Evolutionary conservation across 1,140 invertebrate genomes (phyloP).

Genomic region (Mactra quadrangularis): DNA sequence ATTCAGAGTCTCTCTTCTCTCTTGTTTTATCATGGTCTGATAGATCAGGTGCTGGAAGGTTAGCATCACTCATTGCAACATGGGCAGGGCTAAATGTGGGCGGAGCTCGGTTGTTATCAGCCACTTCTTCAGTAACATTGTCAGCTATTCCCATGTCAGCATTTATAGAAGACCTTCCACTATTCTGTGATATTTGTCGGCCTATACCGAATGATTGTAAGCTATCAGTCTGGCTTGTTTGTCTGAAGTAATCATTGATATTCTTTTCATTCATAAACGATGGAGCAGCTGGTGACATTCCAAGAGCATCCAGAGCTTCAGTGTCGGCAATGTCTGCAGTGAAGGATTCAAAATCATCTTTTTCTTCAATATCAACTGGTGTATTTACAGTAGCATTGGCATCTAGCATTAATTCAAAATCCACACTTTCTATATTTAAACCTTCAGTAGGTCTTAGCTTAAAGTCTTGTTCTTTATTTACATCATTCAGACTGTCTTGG

Average conservation of each 20-base stretch:
- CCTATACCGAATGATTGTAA: background rate
- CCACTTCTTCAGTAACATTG: constrained; percentile 14
- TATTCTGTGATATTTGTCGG: constrained; percentile 43
- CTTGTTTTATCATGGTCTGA: background rate
- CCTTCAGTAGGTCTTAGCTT: background rate
- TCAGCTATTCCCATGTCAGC: background rate
- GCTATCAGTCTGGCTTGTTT: constrained; percentile 38
- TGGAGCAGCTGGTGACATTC: constrained; percentile 62
- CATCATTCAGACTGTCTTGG: background rate
- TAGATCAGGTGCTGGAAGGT: constrained; percentile 35
- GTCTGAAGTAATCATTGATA: constrained; percentile 48
- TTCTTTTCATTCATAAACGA: constrained; percentile 53
- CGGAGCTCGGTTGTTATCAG: constrained; percentile 1
- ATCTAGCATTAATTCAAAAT: constrained; percentile 54
- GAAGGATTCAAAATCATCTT: constrained; percentile 80
- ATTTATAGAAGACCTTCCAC: constrained; percentile 37
- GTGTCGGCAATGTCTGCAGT: constrained; percentile 72
- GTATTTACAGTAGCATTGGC: constrained; percentile 36
- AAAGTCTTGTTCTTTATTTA: background rate
- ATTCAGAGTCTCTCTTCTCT: background rate
- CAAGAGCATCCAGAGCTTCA: constrained; percentile 62
- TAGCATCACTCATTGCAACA: constrained; percentile 21
- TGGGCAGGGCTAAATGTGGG: constrained; percentile 2
- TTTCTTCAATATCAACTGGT: constrained; percentile 69
- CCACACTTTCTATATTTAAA: constrained; percentile 21